Evolutionary conservation across 2,888 invertebrate genomes (phyloP), one percentile per base, ranked within the genome.

Genomic region (Eueremaeus valkanovi): DNA sequence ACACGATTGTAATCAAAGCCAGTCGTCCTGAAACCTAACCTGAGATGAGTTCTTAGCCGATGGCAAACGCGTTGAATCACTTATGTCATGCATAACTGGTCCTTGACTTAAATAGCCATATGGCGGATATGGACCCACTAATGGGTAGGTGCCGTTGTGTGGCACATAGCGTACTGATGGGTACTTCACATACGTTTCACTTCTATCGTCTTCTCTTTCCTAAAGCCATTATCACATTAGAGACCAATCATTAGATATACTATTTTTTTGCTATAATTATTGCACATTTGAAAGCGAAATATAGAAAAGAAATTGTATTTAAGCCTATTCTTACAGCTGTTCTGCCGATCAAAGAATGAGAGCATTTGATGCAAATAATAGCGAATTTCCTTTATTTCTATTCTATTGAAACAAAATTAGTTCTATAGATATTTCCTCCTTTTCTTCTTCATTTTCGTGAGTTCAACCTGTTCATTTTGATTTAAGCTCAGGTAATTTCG

Each of bases 101-200:
- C 6, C 13, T 58, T 58, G 58, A 58, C 58, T 58, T 31, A 6
- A 18, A 63, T 63, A 63, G 63, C 63, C 63, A 63, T 63, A 63
- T 63, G 63, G 31, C 33, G 31, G 29, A 63, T 63, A 63, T 13
- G 55, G 55, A 27, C 55, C 24, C 18, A 16, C 63, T 33, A 33
- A 33, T 63, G 63, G 58, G 27, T 58, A 58, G 27, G 51, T 49
- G 24, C 63, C 21, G 36, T 58, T 58, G 40, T 33, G 33, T n/a
- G 73, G 73, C 11, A 68, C 63, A 73, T 66, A 75, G 9, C 75
- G 68, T 1, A 75, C 70, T 9, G 75, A 75, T 40, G 75, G 75
- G 45, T 75, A 75, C 49, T 75, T 75, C 5, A 75, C 27, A 27
- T 72, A 72, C 5, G 74, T 74, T 31, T 70, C 75, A 33, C 36